These are phyloP conservation scores for Leucophenga varia DNA, from an alignment of 1,140 invertebrate genomes.

Conservation along the genomic window DNA sequence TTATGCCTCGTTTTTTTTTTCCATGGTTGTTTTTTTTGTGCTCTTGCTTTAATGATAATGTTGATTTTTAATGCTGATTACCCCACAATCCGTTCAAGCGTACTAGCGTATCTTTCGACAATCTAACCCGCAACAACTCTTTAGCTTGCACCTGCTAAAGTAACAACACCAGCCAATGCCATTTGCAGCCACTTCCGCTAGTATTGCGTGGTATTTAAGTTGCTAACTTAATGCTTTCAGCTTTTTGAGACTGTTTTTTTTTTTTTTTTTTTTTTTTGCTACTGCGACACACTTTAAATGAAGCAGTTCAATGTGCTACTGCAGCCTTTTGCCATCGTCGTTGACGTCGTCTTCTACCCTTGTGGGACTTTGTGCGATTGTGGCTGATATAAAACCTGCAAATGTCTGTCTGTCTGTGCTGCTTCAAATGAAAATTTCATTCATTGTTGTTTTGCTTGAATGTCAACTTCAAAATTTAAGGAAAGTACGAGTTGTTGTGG, in stretches of 20 bases:
- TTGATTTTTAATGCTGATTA: slow-evolving; percentile 35
- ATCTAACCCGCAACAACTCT: neutral
- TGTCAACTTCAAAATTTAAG: neutral
- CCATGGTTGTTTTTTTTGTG: too few relatives aligned
- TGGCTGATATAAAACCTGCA: neutral
- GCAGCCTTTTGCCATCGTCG: neutral
- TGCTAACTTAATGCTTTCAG: slow-evolving; percentile 22
- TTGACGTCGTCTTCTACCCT: neutral
- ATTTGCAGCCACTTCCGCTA: slow-evolving; percentile 32
- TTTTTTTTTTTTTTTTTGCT: too few relatives aligned
- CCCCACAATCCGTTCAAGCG: too few relatives aligned
- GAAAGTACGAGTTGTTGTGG: too few relatives aligned
- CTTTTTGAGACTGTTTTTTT: neutral
- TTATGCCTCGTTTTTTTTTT: too few relatives aligned
- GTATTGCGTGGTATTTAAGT: slow-evolving; percentile 37
- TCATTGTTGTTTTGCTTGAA: slow-evolving; percentile 32
- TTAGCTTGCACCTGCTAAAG: slow-evolving; percentile 9
- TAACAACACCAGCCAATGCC: slow-evolving; percentile 19
- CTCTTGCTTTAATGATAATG: slow-evolving; percentile 23
- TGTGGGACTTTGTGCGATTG: neutral
- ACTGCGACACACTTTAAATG: too few relatives aligned
- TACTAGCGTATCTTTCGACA: too few relatives aligned
- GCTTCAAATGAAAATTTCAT: slow-evolving; percentile 53
- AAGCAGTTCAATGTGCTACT: too few relatives aligned
- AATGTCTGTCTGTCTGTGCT: neutral